phyloP scores from a whole-genome alignment of 2,797 vertebrate genomes.

The Nannoperca obscura region DNA sequence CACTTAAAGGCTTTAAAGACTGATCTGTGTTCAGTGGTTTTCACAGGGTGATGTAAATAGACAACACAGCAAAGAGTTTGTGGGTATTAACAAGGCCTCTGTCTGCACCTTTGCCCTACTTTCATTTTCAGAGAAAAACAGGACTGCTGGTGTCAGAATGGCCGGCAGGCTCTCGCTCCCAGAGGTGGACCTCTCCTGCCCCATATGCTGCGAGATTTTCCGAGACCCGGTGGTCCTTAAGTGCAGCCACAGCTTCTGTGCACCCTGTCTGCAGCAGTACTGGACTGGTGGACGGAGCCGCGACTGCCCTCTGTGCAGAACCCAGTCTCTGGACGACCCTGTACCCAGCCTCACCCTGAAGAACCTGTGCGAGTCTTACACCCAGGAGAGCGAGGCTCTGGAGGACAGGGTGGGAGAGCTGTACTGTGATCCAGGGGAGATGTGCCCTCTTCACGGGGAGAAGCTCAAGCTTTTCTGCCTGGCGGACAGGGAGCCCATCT shows the following conservation, averaged over 20 bases:
- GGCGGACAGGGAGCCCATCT: conserved; percentile 79
- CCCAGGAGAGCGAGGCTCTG: conserved; percentile 46
- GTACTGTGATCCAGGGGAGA: conserved; percentile 62
- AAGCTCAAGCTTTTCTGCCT: conserved; percentile 84
- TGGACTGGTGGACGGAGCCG: conserved; percentile 66
- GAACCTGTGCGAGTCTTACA: conserved; percentile 81
- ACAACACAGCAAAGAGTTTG: neutral
- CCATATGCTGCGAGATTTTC: conserved; percentile 87
- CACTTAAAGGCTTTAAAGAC: neutral
- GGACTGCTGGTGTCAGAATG: conserved; percentile 53
- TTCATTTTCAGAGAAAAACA: conserved; percentile 38
- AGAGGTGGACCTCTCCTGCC: conserved; percentile 81
- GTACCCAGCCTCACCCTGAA: conserved; percentile 81
- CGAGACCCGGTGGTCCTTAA: conserved; percentile 85
- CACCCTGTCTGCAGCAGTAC: conserved; percentile 80
- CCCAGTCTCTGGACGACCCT: conserved; percentile 68
- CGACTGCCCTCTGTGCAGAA: conserved; percentile 80
- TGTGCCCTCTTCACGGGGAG: conserved; percentile 77
- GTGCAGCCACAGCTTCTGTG: conserved; percentile 89
- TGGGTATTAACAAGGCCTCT: conserved; percentile 7
- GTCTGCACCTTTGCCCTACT: conserved; percentile 38
- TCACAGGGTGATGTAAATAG: neutral
- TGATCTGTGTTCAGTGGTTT: neutral
- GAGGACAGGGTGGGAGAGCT: conserved; percentile 16
- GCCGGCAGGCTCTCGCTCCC: conserved; percentile 68